These are phyloP conservation scores for Luidia sarsii DNA, from an alignment of 53 echinoderm and acorn worm genomes.

Conservation along the genomic window DNA sequence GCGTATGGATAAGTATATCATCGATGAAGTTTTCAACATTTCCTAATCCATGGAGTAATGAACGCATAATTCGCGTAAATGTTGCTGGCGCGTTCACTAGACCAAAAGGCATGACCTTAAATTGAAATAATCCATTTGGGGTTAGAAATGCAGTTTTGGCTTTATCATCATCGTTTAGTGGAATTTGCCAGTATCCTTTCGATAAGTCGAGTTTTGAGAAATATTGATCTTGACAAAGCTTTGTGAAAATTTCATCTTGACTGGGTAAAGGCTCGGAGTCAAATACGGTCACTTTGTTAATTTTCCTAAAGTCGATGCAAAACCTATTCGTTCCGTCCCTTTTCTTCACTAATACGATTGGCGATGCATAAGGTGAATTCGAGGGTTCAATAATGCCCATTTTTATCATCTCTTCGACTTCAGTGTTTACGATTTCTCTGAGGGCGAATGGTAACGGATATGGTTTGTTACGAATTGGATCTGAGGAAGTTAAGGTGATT, in stretches of 20 bases:
- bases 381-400: too few species aligned
- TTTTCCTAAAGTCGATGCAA: constrained; percentile 61
- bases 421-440: constrained; percentile 29
- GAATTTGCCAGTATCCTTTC: constrained; percentile 55
- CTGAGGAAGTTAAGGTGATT: constrained; percentile 1
- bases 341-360: constrained; percentile 64
- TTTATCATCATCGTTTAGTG: neutral
- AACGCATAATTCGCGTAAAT: constrained; percentile 51
- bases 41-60: too few species aligned
- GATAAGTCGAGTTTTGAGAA: constrained; percentile 19
- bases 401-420: neutral
- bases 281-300: constrained; percentile 60
- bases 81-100: constrained; percentile 52
- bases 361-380: constrained; percentile 72
- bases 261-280: constrained; percentile 3
- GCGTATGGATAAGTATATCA: too few species aligned
- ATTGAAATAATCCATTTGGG: constrained; percentile 55
- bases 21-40: too few species aligned
- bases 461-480: constrained; percentile 34
- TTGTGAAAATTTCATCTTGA: constrained; percentile 21
- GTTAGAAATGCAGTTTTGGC: constrained; percentile 31
- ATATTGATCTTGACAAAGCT: constrained; percentile 9
- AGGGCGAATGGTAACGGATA: constrained; percentile 43
- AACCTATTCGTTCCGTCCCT: constrained; percentile 64
- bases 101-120: constrained; percentile 56